These are phyloP conservation scores for Acrobasis suavella DNA, from an alignment of 2,888 invertebrate genomes.

Conservation along the genomic window DNA sequence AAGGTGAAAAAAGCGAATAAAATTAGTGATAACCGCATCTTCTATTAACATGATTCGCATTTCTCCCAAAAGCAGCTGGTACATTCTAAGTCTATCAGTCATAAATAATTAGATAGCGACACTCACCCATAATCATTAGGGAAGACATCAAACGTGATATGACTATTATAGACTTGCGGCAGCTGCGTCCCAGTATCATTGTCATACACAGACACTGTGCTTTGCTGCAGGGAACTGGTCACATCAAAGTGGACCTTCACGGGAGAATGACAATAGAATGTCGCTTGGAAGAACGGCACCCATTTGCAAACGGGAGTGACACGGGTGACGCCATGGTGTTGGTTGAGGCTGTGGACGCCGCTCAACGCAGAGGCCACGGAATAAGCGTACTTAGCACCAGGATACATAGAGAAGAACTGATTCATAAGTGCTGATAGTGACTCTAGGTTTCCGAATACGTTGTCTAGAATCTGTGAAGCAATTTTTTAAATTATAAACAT, in stretches of 20 bases:
- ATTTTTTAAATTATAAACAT: too few relatives aligned
- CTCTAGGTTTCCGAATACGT: constrained; percentile 62
- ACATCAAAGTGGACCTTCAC: constrained; percentile 70
- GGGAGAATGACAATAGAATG: constrained; percentile 61
- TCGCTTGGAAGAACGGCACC: constrained; percentile 70
- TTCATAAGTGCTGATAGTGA: constrained; percentile 64
- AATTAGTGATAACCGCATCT: too few relatives aligned
- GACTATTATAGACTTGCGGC: constrained; percentile 59
- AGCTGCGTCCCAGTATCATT: constrained; percentile 59
- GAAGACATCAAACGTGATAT: constrained; percentile 58
- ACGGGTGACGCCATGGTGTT: constrained; percentile 46
- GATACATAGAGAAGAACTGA: constrained; percentile 66
- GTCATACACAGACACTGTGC: constrained; percentile 57
- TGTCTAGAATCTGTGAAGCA: constrained; percentile 57
- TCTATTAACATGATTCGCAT: too few relatives aligned
- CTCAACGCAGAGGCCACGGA: constrained; percentile 65
- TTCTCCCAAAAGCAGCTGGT: too few relatives aligned
- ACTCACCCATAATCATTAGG: constrained; percentile 63
- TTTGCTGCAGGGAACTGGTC: constrained; percentile 49
- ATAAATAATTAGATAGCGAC: too few relatives aligned
- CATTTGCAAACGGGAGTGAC: constrained; percentile 59
- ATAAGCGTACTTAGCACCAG: constrained; percentile 59
- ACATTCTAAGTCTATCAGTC: too few relatives aligned
- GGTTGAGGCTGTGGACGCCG: constrained; percentile 55
- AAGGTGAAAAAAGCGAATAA: too few relatives aligned